Evolutionary conservation across 2,888 invertebrate species (phyloP).

Genomic region (Amitus sp.): DNA sequence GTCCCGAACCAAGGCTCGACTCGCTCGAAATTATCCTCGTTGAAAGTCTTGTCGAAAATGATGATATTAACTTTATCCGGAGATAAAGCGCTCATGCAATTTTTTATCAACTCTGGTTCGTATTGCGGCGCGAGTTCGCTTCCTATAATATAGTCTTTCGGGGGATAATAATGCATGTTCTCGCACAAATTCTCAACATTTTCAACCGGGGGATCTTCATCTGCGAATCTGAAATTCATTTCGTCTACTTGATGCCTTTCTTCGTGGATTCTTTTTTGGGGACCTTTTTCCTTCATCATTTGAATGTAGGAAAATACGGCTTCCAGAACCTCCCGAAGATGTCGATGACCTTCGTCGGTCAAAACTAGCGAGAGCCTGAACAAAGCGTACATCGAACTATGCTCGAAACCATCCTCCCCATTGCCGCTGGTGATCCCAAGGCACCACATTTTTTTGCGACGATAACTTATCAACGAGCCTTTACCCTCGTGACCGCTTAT

Average conservation of each 20-base stretch:
- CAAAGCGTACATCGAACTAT: conserved; percentile 81
- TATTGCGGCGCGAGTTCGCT: conserved; percentile 80
- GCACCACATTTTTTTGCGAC: conserved; percentile 83
- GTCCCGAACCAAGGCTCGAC: conserved; percentile 88
- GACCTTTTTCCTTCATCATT: conserved; percentile 75
- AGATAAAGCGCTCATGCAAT: conserved; percentile 71
- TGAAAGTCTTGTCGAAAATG: conserved; percentile 73
- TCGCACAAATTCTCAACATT: conserved; percentile 82
- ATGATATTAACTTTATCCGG: conserved; percentile 78
- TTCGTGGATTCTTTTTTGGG: conserved; percentile 73
- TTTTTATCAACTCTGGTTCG: conserved; percentile 74
- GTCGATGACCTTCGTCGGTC: conserved; percentile 80
- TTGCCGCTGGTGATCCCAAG: conserved; percentile 77
- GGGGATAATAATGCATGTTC: conserved; percentile 83
- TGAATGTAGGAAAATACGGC: conserved; percentile 83
- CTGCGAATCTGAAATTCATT: conserved; percentile 72
- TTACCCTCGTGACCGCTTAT: conserved; percentile 89
- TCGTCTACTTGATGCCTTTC: conserved; percentile 72
- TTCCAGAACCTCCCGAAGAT: conserved; percentile 78
- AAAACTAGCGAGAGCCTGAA: conserved; percentile 79
- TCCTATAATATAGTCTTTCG: conserved; percentile 83
- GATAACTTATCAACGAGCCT: conserved; percentile 82
- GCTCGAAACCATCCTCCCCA: conserved; percentile 80
- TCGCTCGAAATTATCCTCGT: conserved; percentile 70
- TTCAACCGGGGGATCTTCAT: conserved; percentile 78